These are phyloP conservation scores for Aethes cnicana DNA, from an alignment of 2,888 invertebrate species.

Conservation along the genomic window DNA sequence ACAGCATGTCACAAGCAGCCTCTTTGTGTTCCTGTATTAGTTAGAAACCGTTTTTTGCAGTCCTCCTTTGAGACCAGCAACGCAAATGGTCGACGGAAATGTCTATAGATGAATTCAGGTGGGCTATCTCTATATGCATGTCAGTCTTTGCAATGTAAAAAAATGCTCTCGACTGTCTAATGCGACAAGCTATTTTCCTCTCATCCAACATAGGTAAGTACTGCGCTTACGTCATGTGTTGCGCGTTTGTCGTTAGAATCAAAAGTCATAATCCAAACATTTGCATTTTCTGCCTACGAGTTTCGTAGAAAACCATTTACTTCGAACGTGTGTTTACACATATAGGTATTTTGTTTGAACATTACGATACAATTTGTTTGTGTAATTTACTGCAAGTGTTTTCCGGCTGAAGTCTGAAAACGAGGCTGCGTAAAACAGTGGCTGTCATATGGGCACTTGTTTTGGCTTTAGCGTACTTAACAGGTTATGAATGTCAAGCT, in stretches of 20 bases:
- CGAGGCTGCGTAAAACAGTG: neutral
- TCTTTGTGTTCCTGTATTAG: neutral
- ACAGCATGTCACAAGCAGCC: too few species aligned
- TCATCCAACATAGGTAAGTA: neutral
- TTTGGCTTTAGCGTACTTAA: slow-evolving; percentile 2
- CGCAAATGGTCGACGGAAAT: too few species aligned
- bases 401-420: slow-evolving; percentile 5
- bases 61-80: too few species aligned
- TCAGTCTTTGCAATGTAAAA: too few species aligned
- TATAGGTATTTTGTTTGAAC: slow-evolving; percentile 7
- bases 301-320: slow-evolving; percentile 23
- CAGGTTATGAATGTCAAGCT: slow-evolving; percentile 11
- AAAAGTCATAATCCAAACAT: slow-evolving; percentile 22
- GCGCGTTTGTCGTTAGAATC: slow-evolving; percentile 17
- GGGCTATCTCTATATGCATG: too few species aligned
- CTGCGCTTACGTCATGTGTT: neutral
- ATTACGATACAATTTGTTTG: slow-evolving; percentile 10
- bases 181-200: too few species aligned
- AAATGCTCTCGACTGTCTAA: too few species aligned
- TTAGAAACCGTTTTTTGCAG: too few species aligned
- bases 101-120: too few species aligned
- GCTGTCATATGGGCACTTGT: neutral
- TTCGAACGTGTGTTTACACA: slow-evolving; percentile 21
- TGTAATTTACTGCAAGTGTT: slow-evolving; percentile 1
- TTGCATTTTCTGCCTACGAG: slow-evolving; percentile 14